Base-by-base conservation (phyloP, 2,113 vertebrate genomes). In the Nannospalax galili region DNA sequence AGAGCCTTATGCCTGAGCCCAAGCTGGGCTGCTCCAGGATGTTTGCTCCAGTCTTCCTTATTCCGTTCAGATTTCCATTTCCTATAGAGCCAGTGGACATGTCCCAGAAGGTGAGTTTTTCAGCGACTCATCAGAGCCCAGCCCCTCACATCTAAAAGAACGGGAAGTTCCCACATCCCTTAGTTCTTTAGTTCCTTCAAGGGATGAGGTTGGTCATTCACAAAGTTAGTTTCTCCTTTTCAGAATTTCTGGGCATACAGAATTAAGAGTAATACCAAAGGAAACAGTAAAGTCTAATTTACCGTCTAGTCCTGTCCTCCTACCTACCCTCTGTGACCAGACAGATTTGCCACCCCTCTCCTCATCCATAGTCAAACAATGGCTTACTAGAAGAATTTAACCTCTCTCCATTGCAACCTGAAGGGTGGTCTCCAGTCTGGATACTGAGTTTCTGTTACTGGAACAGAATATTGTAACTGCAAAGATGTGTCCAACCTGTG, bases 151-250 rank as follows among this genome's bases (percentile, higher is more conserved):
- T 90, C 60, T 73, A 88, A 93, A 81, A 92, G 22, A 35, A 2
- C 42, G 7, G 20, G 28, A 3, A 58, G 17, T 70, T 37, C 64
- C 69, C 67, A 85, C 82, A 77, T 45, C 40, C 37, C 19, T 52
- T 82, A 81, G 79, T 90, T 81, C 62, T 91, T 88, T 88, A 90
- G 92, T 89, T 93, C 77, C 65, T 88, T 88, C 42, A 84, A 86
- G 45, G 24, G 5, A 60, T 62, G 52, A 90, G 19, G 2, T 30
- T 74, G 5, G 32, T 91, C 87, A 62, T 69, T 88, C 85, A 40
- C 48, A 81, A 28, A 60, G 22, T 42, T 48, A 24, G 3, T 88
- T 64, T 89, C 82, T 91, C n/a, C 79, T 58, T 87, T 80, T 40
- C 35, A 72, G 4, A 32, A 40, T 94, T 85, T 78, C 81, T 65